Conservation (phyloP, 2,797 vertebrate genomes). For the Dipus sagitta region DNA sequence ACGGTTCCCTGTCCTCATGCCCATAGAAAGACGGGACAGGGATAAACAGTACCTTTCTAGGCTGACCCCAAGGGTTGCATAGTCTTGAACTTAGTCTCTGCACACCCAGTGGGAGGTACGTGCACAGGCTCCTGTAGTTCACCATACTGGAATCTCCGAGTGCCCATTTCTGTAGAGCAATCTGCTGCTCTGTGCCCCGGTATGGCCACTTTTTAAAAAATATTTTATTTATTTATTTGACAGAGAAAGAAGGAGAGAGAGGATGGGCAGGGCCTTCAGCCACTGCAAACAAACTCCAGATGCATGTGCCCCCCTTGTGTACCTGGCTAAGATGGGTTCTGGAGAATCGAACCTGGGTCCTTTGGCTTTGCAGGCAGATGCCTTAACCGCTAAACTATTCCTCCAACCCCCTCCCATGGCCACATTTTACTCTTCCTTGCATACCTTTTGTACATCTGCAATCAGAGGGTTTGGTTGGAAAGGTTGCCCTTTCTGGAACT, state of each 20-base stretch:
- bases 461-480: neutral
- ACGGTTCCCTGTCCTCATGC: neutral
- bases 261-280: too few relatives aligned
- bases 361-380: too few relatives aligned
- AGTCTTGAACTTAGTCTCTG: neutral
- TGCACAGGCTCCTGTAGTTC: neutral
- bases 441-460: neutral
- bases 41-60: neutral
- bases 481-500: neutral
- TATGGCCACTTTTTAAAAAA: neutral
- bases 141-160: neutral
- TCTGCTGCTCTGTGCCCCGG: neutral
- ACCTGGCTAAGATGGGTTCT: too few relatives aligned
- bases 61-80: fast-evolving
- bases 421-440: neutral
- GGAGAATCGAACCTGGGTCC: too few relatives aligned
- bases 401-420: too few relatives aligned
- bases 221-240: too few relatives aligned
- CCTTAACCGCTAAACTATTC: too few relatives aligned
- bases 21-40: neutral
- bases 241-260: too few relatives aligned
- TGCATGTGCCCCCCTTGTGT: too few relatives aligned
- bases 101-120: neutral
- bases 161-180: neutral
- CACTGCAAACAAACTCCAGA: too few relatives aligned